Evolutionary conservation across 1,140 invertebrate species (phyloP), one percentile per base, ranked within the genome.

Genomic region (Dolichoris vasculosae): DNA sequence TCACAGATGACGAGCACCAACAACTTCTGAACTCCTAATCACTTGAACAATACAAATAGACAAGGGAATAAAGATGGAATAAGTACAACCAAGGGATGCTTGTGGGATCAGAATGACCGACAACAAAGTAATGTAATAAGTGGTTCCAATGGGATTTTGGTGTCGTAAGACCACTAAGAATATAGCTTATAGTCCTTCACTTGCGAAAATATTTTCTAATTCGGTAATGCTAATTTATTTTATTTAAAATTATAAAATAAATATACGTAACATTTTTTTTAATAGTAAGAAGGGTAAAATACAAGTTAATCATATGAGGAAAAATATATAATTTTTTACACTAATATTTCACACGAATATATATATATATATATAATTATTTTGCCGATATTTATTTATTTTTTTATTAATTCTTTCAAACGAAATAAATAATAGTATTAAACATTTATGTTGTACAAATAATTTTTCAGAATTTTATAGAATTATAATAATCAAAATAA

Each of bases 41-140:
- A 73, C 69, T 73, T 32, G 69, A 73, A 43, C 38, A 73, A 43
- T 43, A 43, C 38, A 43, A 73, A 43, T 38, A 17, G 15, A 43
- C 20, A 40, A 40, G 26, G 67, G 40, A 38, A 43, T 26, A 43
- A 73, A 20, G 40, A n/a, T 40, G 43, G 69, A 40, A 38, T 43
- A 73, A 73, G 23, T 43, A 73, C 32, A 73, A 73, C 38, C 69
- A n/a, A 43, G 38, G 69, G 26, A 73, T 73, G 20, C 17, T 43
- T 38, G 40, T n/a, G 69, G 69, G 69, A 73, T 73, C n/a, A 43
- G 38, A 73, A 43, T 73, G 69, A 73, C 69, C 40, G 20, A 23
- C 26, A 17, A 20, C 69, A 73, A 20, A 40, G 69, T 71, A 71
- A 73, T 8, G 69, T 73, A 73, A 73, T 73, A 73, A 73, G 69